Base-by-base conservation (phyloP, 2,888 invertebrate genomes). In the Magallana nippona region DNA sequence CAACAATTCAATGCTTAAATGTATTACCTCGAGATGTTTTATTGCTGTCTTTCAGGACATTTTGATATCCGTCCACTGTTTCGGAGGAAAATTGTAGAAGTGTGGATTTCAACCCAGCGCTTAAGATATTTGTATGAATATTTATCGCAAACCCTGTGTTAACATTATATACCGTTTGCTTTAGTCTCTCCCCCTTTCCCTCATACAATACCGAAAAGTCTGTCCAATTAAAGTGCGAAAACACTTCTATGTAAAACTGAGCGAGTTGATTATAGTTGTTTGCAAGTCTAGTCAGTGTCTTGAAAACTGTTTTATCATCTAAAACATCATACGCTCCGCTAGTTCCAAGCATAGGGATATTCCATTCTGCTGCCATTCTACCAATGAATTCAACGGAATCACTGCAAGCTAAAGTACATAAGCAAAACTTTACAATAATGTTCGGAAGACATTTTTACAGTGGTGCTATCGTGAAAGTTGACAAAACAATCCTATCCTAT, bases 291-390 rank as follows among this genome's bases (percentile, higher is more conserved):
- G 27, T 71, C 71, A 71, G 10, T 11, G 71, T 71, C 11, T 27
- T 71, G 17, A 27, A 71, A 13, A 71, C 19, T 27, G 22, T 11
- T 27, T 71, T 71, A 32, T 71, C 15, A 15, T 71, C 27, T 71
- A 71, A 71, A 15, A 11, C 22, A 3, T 27, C 27, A 1, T 19
- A 22, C 2, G 71, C 71, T 71, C 22, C 13, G 27, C 71, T 71
- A 27, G 27, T 11, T 71, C 3, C 71, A 71, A 71, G 32, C 13
- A 91, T 86, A 3, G 91, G 89, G 27, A 89, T 88, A 84, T 91
- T 90, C 91, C 90, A 90, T 82, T 84, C 89, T 19, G 82, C 87
- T 0, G 91, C 91, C 81, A 91, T 83, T 58, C 88, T 79, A 8
- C 88, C 90, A 1, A 88, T 88, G 11, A 87, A 86, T 10, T 90